Percentiles rank a stretch among this genome's conserved stretches.
Conservation (phyloP, 92 coral and sea anemone genomes). For the Porites divaricata region DNA sequence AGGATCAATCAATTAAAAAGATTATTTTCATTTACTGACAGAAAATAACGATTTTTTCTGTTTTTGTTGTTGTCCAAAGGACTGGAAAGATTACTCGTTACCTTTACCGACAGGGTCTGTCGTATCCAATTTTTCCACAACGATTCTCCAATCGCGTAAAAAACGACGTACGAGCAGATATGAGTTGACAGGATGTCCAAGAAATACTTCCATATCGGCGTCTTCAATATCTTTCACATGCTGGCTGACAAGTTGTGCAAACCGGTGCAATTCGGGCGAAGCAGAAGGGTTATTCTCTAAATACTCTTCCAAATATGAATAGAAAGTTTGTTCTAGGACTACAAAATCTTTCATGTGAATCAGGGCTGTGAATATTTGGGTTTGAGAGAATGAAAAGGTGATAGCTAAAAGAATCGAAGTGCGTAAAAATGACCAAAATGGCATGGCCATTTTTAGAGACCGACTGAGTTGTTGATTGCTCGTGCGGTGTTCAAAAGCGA, state of each 20-base stretch:
- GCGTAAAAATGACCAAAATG: neutral
- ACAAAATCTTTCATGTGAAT: constrained; percentile 70
- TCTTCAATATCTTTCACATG: constrained; percentile 25
- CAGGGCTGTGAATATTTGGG: constrained; percentile 58
- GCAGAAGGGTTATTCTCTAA: constrained; percentile 20
- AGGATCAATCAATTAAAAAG: no score
- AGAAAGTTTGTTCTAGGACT: constrained; percentile 42
- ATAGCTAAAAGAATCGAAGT: neutral
- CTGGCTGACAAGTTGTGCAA: constrained; percentile 37
- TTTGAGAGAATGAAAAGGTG: constrained; percentile 6
- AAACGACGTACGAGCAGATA: constrained; percentile 83
- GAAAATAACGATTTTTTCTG: neutral
- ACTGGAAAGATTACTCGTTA: constrained; percentile 50
- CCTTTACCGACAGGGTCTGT: constrained; percentile 61
- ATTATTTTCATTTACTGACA: neutral
- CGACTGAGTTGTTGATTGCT: neutral
- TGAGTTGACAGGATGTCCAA: constrained; percentile 93
- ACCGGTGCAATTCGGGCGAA: constrained; percentile 24
- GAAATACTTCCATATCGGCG: constrained; percentile 72
- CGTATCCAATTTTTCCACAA: constrained; percentile 54
- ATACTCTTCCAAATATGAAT: constrained; percentile 35
- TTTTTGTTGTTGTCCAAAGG: constrained; percentile 11
- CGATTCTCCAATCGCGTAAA: constrained; percentile 70
- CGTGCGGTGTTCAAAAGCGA: neutral
- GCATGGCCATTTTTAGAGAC: constrained; percentile 10